Conservation (phyloP, 2,797 vertebrate species). For the Euphonia xanthogaster region DNA sequence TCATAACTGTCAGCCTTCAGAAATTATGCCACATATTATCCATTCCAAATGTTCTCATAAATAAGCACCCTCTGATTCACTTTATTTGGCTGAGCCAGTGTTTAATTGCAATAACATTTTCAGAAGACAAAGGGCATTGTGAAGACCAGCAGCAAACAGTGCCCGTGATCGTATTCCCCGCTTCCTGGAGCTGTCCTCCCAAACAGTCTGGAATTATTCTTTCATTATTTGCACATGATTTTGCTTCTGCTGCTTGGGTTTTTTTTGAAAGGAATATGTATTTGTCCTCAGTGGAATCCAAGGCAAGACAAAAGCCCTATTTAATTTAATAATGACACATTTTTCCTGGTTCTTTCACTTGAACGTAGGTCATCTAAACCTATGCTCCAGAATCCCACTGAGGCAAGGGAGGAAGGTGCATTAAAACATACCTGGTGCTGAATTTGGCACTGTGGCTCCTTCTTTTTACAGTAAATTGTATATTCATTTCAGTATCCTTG, state of each 20-base stretch:
- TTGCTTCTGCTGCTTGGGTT: not conserved
- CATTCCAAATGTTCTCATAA: not conserved
- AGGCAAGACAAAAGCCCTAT: not conserved
- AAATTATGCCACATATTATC: not conserved
- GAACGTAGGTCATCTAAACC: not conserved
- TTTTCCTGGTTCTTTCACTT: slow-evolving; percentile 20
- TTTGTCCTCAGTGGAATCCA: not conserved
- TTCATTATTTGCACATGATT: not conserved
- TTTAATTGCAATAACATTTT: slow-evolving; percentile 17
- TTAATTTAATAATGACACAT: not conserved
- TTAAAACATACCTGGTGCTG: slow-evolving; percentile 15
- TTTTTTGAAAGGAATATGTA: not conserved
- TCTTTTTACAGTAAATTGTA: not conserved
- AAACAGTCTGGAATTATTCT: not conserved
- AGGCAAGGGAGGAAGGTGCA: not conserved
- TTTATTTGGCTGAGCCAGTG: not conserved
- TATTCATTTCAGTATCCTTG: not conserved
- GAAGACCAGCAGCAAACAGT: slow-evolving; percentile 18
- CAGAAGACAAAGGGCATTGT: slow-evolving; percentile 32
- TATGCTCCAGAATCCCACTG: not conserved
- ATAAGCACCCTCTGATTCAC: not conserved
- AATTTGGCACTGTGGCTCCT: not conserved
- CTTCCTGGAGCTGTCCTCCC: not conserved
- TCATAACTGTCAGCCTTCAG: not conserved
- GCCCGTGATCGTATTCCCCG: not conserved